Evolutionary conservation across 2,113 vertebrate genomes (phyloP), one percentile per base, ranked within the genome.

Genomic region (Bucco capensis): DNA sequence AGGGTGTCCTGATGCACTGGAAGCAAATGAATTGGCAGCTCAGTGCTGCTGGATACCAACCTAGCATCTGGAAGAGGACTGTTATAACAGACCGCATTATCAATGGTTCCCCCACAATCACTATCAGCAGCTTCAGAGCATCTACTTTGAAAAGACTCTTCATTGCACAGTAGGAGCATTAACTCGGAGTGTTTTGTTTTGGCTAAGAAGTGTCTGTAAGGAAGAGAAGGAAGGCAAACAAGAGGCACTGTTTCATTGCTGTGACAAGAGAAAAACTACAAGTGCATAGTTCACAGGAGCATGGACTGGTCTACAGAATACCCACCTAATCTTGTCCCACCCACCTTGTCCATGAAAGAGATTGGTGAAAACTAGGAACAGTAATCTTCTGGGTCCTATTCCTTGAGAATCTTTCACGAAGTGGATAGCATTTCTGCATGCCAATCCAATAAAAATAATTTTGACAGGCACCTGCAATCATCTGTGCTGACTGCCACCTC

Each of bases 61-160:
- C 15, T 30, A 56, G 24, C 28, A 24, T 73, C 35, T 3, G 7
- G 47, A 47, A 24, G 1, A 2, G 5, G 4, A 5, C 60, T 57
- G 7, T 42, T 60, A 6, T 0, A 3, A 24, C 22, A 19, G 33
- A 49, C 37, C 28, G 12, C 31, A 50, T 66, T 47, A 50, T 66
- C 31, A 18, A 19, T 19, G 81, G 7, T 71, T 7, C 2, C 9
- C 5, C 3, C 70, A 1, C 33, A 40, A 1, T 24, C 13, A 3
- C 18, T 82, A 38, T 71, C 56, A 58, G n/a, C 38, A 61, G 31
- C 24, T 86, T 77, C 30, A 70, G 69, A 69, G 19, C 9, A 27
- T 37, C 42, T 67, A 6, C 51, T 21, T 71, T 30, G 57, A 31
- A 67, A 61, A 78, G 18, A 18, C 12, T 30, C 40, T 33, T 64